phyloP scores from a whole-genome alignment of 2,113 vertebrate genomes.

The Heptranchias perlo region DNA sequence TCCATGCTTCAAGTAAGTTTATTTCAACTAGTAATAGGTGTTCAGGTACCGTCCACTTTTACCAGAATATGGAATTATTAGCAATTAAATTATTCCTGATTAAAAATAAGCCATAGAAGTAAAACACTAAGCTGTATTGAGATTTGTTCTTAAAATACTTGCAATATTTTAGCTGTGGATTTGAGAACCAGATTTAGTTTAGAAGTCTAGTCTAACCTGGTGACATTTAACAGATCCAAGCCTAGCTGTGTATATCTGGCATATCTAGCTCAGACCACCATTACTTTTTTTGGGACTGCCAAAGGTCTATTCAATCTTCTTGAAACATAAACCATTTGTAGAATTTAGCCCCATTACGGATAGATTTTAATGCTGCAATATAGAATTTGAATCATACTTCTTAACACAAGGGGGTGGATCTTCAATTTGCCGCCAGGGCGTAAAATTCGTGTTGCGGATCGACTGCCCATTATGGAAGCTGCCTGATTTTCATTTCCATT shows the following conservation, averaged over 20 bases:
- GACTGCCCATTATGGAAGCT: not conserved
- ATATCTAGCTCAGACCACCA: not conserved
- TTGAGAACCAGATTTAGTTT: not conserved
- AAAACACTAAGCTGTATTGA: not conserved
- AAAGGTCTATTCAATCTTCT: not conserved
- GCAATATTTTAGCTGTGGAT: not conserved
- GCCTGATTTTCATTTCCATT: not conserved
- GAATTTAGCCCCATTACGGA: no score
- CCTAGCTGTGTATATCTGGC: not conserved
- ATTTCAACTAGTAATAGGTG: not conserved
- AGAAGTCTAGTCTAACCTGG: not conserved
- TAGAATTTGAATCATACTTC: not conserved
- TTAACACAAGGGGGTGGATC: not conserved
- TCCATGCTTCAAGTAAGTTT: conserved; percentile 86
- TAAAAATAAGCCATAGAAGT: not conserved
- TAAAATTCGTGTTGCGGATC: not conserved
- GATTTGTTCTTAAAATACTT: not conserved
- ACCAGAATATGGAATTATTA: not conserved
- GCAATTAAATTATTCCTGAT: not conserved
- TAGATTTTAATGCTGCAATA: not conserved
- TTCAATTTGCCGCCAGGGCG: not conserved
- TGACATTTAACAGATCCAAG: not conserved
- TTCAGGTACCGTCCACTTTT: not conserved
- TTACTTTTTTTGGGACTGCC: not conserved
- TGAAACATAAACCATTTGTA: no score